These are phyloP conservation scores for Drosophila ironensis DNA, from an alignment of 1,140 invertebrate genomes.

Conservation along the genomic window DNA sequence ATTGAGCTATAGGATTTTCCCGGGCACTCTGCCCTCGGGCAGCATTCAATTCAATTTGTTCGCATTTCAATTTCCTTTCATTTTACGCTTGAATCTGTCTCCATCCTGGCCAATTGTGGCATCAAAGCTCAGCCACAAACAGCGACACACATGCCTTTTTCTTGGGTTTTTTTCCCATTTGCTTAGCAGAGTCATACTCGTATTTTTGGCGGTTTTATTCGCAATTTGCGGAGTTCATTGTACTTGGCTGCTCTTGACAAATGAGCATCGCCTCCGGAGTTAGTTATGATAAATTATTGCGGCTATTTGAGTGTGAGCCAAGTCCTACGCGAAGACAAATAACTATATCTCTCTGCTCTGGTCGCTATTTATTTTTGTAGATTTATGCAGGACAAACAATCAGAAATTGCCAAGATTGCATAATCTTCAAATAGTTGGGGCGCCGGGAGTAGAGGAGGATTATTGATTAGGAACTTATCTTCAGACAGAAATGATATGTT, in stretches of 20 bases:
- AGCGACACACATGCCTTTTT: constrained; percentile 22
- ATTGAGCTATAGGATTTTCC: constrained; percentile 14
- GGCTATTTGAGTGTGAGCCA: constrained; percentile 45
- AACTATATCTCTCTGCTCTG: background rate
- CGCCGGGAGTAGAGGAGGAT: too few relatives aligned
- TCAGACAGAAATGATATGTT: background rate
- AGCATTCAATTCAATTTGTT: constrained; percentile 64
- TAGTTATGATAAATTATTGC: constrained; percentile 56
- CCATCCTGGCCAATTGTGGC: constrained; percentile 58
- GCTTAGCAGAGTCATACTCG: background rate
- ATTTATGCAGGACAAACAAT: constrained; percentile 30
- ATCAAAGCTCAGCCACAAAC: constrained; percentile 69
- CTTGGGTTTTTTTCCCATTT: background rate
- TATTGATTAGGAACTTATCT: constrained; percentile 29
- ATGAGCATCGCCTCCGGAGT: constrained; percentile 55
- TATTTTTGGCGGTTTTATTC: constrained; percentile 14
- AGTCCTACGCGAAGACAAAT: constrained; percentile 40
- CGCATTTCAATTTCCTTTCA: constrained; percentile 78
- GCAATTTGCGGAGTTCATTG: constrained; percentile 46
- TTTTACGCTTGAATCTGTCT: constrained; percentile 72
- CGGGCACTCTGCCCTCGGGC: constrained; percentile 1
- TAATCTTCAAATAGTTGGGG: constrained; percentile 6
- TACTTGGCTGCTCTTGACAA: constrained; percentile 46
- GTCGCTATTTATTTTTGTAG: constrained; percentile 19
- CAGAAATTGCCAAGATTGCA: constrained; percentile 22